Conservation (phyloP, 2,888 invertebrate species). For the Villa cingulata region DNA sequence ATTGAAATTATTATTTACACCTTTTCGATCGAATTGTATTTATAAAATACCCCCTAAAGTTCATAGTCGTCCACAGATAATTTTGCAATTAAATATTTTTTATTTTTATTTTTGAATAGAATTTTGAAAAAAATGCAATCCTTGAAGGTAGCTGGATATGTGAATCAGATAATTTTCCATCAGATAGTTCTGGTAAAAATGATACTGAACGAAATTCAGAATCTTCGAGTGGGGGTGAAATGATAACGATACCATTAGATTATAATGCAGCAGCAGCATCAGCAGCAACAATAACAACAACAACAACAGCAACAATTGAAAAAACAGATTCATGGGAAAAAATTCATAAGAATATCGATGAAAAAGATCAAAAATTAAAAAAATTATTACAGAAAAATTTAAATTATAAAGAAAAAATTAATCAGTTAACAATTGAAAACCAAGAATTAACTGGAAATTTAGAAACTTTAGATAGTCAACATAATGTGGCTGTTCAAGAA, state of each 20-base stretch:
- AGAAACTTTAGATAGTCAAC: constrained; percentile 60
- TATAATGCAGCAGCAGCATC: no score
- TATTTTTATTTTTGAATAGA: constrained; percentile 16
- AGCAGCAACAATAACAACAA: no score
- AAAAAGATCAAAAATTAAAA: constrained; percentile 12
- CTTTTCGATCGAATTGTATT: not conserved
- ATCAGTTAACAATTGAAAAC: constrained; percentile 35
- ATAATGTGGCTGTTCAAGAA: constrained; percentile 53
- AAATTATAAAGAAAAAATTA: constrained; percentile 37
- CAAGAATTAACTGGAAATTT: constrained; percentile 40
- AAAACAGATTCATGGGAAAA: constrained; percentile 2
- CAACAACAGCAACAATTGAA: constrained; percentile 9
- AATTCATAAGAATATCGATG: not conserved
- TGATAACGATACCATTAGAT: constrained; percentile 23
- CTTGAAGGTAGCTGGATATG: constrained; percentile 36
- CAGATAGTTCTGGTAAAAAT: constrained; percentile 19
- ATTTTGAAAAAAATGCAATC: constrained; percentile 20
- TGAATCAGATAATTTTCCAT: constrained; percentile 25
- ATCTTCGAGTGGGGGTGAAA: constrained; percentile 21
- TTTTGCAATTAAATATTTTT: not conserved
- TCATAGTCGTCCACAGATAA: no score
- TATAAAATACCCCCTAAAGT: no score
- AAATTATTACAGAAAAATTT: constrained; percentile 37
- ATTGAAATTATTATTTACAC: no score
- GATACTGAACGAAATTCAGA: constrained; percentile 21